Percentiles rank a stretch among this genome's conserved stretches.
Evolutionary conservation across 2,113 vertebrate genomes (phyloP).

Genomic region (Rhabdomys dilectus): DNA sequence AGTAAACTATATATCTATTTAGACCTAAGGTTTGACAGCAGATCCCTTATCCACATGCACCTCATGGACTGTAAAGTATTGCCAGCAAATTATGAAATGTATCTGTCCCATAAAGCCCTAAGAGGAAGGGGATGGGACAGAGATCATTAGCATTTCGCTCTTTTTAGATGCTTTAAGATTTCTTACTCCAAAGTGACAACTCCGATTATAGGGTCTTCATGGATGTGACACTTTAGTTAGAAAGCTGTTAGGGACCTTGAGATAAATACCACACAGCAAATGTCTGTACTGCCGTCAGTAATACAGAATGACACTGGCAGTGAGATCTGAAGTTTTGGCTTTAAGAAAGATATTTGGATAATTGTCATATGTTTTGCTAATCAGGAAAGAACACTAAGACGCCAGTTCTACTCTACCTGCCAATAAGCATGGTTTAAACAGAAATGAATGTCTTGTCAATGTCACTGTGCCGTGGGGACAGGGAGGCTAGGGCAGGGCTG

Average conservation of each 20-base stretch:
- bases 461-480: neutral
- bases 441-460: neutral
- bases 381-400: neutral
- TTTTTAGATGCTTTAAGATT: neutral
- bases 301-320: neutral
- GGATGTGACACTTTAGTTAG: neutral
- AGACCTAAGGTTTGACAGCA: neutral
- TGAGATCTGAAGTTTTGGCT: neutral
- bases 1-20: neutral
- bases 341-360: neutral
- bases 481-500: neutral
- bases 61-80: neutral
- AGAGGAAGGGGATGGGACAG: neutral
- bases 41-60: rapidly evolving
- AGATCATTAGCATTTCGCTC: neutral
- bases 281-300: neutral
- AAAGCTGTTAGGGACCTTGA: neutral
- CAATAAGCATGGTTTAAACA: neutral
- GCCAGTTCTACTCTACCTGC: neutral
- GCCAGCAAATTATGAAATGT: neutral
- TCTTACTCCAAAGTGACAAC: neutral
- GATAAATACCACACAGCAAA: neutral
- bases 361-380: neutral
- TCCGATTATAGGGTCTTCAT: neutral
- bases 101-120: neutral